These are phyloP conservation scores for Epizoanthus fatuus DNA, from an alignment of 92 coral and sea anemone species.

Conservation along the genomic window DNA sequence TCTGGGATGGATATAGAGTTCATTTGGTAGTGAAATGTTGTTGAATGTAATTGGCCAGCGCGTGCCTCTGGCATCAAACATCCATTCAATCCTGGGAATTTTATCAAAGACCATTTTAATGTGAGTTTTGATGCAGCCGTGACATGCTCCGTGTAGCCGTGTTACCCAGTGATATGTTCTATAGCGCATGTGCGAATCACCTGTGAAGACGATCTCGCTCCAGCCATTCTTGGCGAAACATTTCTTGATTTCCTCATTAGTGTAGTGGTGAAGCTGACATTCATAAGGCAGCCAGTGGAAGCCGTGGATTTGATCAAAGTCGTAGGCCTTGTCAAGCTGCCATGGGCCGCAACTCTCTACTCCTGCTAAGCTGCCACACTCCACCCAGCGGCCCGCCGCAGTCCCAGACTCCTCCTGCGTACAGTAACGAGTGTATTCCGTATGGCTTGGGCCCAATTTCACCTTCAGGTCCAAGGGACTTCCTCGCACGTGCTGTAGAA, in stretches of 20 bases:
- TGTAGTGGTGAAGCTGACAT: slow-evolving; percentile 96
- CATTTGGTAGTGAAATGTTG: slow-evolving; percentile 84
- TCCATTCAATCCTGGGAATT: slow-evolving; percentile 98
- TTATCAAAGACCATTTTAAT: slow-evolving; percentile 93
- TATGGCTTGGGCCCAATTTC: slow-evolving; percentile 68
- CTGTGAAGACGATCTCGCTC: slow-evolving; percentile 94
- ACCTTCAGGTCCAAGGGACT: slow-evolving; percentile 91
- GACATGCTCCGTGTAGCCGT: slow-evolving; percentile 90
- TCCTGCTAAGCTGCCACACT: slow-evolving; percentile 92
- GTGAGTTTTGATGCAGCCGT: slow-evolving; percentile 94
- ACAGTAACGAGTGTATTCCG: slow-evolving; percentile 88
- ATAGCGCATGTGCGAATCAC: slow-evolving; percentile 99
- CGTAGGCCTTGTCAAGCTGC: slow-evolving; percentile 85
- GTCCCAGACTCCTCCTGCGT: slow-evolving; percentile 94
- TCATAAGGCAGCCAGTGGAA: slow-evolving; percentile 95
- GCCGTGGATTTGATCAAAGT: slow-evolving; percentile 95
- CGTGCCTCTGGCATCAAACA: slow-evolving; percentile 99
- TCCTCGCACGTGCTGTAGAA: slow-evolving; percentile 81
- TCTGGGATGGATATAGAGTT: slow-evolving; percentile 88
- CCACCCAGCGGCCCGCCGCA: slow-evolving; percentile 96
- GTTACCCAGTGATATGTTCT: slow-evolving; percentile 99
- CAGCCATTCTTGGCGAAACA: slow-evolving; percentile 94
- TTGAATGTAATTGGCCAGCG: slow-evolving; percentile 98
- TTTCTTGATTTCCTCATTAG: slow-evolving; percentile 89
- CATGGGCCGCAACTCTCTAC: slow-evolving; percentile 90